Percentiles rank a stretch among this genome's conserved stretches.
These are phyloP conservation scores for Platysteira castanea DNA, from an alignment of 2,113 vertebrate genomes.

Conservation along the genomic window DNA sequence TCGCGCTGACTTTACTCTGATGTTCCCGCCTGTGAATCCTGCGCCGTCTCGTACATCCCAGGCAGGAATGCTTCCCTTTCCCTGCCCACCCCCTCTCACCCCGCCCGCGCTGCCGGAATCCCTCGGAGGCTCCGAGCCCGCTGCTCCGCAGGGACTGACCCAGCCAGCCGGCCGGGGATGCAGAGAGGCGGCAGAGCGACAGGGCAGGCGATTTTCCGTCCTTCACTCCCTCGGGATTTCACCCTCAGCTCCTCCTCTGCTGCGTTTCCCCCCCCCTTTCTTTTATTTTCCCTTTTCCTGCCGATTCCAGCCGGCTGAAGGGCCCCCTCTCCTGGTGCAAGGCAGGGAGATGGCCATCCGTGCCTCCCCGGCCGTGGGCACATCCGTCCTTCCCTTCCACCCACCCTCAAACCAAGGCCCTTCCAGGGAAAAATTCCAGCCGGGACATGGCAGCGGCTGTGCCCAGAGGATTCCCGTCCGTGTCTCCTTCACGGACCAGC, in stretches of 20 bases:
- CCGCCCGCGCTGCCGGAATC: neutral
- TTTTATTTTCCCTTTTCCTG: neutral
- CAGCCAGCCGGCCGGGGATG: neutral
- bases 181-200: neutral
- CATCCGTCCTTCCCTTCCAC: neutral
- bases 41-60: neutral
- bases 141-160: neutral
- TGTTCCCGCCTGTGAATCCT: neutral
- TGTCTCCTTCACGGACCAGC: accelerated
- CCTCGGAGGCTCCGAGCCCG: neutral
- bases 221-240: accelerated
- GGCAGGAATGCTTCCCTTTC: neutral
- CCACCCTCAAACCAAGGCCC: neutral
- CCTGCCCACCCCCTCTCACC: neutral
- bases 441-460: accelerated
- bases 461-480: accelerated
- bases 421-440: neutral
- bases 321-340: neutral
- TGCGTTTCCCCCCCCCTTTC: accelerated
- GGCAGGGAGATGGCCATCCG: neutral
- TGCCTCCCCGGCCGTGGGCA: accelerated
- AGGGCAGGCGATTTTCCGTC: accelerated
- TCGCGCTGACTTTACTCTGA: neutral
- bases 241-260: neutral
- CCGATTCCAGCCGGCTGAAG: neutral